Percentiles rank a stretch among this genome's conserved stretches.
Conservation (phyloP, 2,797 vertebrate genomes). For the Kryptopterus vitreolus region DNA sequence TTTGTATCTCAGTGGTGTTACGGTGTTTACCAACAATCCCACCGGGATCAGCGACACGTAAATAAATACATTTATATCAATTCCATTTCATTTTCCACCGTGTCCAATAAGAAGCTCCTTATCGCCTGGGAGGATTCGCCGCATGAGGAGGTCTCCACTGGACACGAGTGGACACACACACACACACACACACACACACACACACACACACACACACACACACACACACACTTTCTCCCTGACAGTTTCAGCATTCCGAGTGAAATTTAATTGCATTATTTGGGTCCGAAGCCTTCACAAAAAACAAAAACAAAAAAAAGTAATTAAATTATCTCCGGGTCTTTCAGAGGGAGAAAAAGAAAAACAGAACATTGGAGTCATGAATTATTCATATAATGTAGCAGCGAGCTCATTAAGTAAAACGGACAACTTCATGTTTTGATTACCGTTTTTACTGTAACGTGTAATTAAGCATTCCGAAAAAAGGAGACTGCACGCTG, state of each 20-base stretch:
- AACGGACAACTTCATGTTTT: conserved; percentile 58
- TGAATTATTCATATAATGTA: conserved; percentile 61
- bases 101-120: background rate
- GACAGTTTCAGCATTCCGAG: conserved; percentile 55
- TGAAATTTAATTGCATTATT: conserved; percentile 63
- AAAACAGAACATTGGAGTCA: conserved; percentile 46
- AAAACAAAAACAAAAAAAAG: conserved; percentile 44
- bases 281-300: conserved; percentile 51
- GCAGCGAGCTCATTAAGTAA: conserved; percentile 57
- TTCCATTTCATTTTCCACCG: background rate
- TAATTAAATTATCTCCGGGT: conserved; percentile 61
- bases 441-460: conserved; percentile 56
- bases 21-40: background rate
- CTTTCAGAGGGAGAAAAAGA: conserved; percentile 53
- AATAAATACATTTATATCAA: background rate
- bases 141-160: conserved; percentile 42
- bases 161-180: background rate
- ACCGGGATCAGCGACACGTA: background rate
- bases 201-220: conserved; percentile 3
- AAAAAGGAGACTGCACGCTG: conserved; percentile 20
- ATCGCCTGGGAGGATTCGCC: too few species aligned
- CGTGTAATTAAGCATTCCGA: conserved; percentile 53
- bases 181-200: background rate
- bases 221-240: conserved; percentile 41
- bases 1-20: background rate